Evolutionary conservation across 2,888 invertebrate species (phyloP).

Genomic region (Aleiodes leptofemur): DNA sequence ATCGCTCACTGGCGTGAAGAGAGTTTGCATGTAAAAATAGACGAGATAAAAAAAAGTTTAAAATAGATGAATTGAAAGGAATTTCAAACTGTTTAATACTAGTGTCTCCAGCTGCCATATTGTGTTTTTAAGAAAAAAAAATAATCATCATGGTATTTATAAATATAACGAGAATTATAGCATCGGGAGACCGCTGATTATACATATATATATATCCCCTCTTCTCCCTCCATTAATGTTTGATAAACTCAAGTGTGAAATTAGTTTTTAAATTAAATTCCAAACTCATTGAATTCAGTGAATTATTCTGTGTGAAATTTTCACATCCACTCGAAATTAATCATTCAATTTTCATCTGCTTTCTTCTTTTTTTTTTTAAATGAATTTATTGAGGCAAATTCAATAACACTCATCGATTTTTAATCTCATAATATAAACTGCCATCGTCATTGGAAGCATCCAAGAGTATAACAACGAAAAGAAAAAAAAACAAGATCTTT

Average conservation of each 20-base stretch:
- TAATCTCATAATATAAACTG: slow-evolving; percentile 28
- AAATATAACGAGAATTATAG: slow-evolving; percentile 37
- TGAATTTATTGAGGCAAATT: neutral
- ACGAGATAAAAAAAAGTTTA: slow-evolving; percentile 11
- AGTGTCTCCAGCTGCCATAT: slow-evolving; percentile 32
- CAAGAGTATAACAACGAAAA: slow-evolving; percentile 11
- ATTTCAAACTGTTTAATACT: neutral
- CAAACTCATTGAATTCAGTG: neutral
- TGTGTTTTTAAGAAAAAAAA: slow-evolving; percentile 22
- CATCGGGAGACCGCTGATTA: slow-evolving; percentile 37
- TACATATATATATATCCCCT: slow-evolving; percentile 16
- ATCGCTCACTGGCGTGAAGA: no score
- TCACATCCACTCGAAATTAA: neutral
- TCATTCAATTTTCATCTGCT: neutral
- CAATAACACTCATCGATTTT: slow-evolving; percentile 9
- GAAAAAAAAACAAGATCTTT: neutral
- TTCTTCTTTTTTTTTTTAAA: neutral
- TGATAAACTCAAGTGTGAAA: slow-evolving; percentile 21
- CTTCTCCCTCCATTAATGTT: slow-evolving; percentile 22
- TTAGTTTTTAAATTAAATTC: slow-evolving; percentile 14
- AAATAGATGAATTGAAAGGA: neutral
- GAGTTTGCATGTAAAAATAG: no score
- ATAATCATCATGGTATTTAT: slow-evolving; percentile 44
- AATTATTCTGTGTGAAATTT: neutral
- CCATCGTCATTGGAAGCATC: slow-evolving; percentile 36